Conservation (phyloP, 2,113 vertebrate species). For the Gymnobelideus leadbeateri region DNA sequence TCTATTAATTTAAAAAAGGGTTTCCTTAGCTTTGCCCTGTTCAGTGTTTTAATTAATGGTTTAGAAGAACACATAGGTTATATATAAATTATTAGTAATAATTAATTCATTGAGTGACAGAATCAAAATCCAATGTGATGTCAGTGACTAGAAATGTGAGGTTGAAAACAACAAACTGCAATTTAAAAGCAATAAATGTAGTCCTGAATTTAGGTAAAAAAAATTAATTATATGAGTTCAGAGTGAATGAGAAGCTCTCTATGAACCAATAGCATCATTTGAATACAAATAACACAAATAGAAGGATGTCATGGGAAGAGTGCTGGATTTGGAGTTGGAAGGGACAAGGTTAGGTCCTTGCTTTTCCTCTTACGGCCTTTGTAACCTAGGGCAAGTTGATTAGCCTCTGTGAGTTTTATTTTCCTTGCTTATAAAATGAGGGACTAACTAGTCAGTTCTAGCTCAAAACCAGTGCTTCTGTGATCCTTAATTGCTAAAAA, state of each 20-base stretch:
- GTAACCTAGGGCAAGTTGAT: not conserved
- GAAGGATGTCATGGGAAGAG: not conserved
- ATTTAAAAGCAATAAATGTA: not conserved
- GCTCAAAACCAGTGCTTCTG: not conserved
- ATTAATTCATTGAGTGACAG: not conserved
- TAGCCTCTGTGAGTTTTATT: not conserved
- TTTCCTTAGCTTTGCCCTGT: not conserved
- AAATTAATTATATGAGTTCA: not conserved
- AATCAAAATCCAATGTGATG: not conserved
- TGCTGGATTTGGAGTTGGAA: not conserved
- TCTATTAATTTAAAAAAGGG: not conserved
- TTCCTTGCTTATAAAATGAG: not conserved
- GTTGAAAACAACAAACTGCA: not conserved
- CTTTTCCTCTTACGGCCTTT: not conserved
- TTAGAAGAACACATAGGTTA: not conserved
- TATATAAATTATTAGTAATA: not conserved
- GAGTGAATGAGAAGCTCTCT: not conserved
- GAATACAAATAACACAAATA: not conserved
- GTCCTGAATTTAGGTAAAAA: not conserved
- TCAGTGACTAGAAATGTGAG: not conserved
- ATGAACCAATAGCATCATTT: not conserved
- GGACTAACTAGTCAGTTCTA: not conserved
- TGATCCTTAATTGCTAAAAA: not conserved
- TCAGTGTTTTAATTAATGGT: slow-evolving; percentile 10
- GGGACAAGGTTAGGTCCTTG: not conserved